Evolutionary conservation across 2,113 vertebrate species (phyloP).

Genomic region (Oryctolagus cuniculus): mOryCun1.1 NC_091438.1:158785001-158785500

Average conservation of each 20-base stretch:
- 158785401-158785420: conserved; percentile 76
- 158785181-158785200: conserved; percentile 68
- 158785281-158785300: conserved; percentile 80
- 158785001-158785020: not conserved
- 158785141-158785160: conserved; percentile 7
- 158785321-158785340: conserved; percentile 62
- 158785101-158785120: not conserved
- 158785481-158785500: conserved; percentile 32
- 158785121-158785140: not conserved
- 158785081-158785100: conserved; percentile 73
- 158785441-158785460: conserved; percentile 65
- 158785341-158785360: conserved; percentile 73
- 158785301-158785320: conserved; percentile 51
- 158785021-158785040: not conserved
- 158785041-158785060: not conserved
- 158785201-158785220: conserved; percentile 62
- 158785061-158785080: not conserved
- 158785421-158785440: conserved; percentile 62
- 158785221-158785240: conserved; percentile 67
- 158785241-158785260: conserved; percentile 74
- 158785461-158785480: conserved; percentile 49
- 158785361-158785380: conserved; percentile 53
- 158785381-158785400: conserved; percentile 60
- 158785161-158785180: not conserved
- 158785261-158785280: conserved; percentile 69